Conservation (phyloP, 2,113 vertebrate genomes). For the Tichodroma muraria region DNA sequence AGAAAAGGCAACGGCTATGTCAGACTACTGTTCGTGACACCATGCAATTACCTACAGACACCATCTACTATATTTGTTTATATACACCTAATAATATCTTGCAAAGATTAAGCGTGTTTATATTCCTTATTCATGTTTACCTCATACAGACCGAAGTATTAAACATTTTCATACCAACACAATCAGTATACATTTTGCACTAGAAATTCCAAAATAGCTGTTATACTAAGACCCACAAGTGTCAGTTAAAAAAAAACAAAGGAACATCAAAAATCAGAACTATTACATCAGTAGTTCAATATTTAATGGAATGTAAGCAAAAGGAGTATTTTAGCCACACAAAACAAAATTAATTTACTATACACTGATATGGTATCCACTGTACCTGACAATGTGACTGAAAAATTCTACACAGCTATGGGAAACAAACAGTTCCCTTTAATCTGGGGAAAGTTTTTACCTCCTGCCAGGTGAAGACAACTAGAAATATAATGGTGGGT, state of each 20-base stretch:
- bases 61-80: constrained; percentile 63
- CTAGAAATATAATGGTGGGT: background rate
- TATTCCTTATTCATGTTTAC: constrained; percentile 24
- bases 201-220: constrained; percentile 33
- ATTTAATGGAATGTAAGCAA: background rate
- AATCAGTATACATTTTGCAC: background rate
- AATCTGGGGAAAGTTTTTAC: background rate
- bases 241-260: constrained; percentile 22
- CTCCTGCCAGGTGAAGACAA: background rate
- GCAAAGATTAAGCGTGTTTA: constrained; percentile 25
- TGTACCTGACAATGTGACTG: background rate
- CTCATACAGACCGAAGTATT: constrained; percentile 29
- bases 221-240: constrained; percentile 31
- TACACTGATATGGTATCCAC: background rate
- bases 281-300: background rate
- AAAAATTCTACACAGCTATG: background rate
- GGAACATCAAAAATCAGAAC: background rate
- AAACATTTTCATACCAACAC: constrained; percentile 46
- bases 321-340: background rate
- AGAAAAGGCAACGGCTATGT: constrained; percentile 95
- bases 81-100: constrained; percentile 51
- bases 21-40: constrained; percentile 81
- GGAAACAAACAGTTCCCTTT: background rate
- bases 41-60: constrained; percentile 71
- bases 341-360: background rate